Percentiles rank a stretch among this genome's conserved stretches.
Evolutionary conservation across 2,113 vertebrate species (phyloP).

Genomic region (Taurulus bubalis): DNA sequence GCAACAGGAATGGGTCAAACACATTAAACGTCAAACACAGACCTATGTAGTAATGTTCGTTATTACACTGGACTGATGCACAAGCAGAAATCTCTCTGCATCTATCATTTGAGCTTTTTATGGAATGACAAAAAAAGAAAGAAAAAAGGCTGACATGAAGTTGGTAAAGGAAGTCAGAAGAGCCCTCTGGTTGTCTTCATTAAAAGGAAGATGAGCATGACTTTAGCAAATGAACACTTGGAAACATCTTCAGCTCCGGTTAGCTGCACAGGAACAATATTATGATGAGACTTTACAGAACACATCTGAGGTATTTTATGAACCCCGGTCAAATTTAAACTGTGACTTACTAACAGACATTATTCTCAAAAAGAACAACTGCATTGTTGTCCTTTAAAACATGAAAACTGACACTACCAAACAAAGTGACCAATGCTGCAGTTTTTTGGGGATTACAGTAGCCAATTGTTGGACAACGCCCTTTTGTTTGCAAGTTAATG

Average conservation of each 20-base stretch:
- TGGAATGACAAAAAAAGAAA: slow-evolving; percentile 37
- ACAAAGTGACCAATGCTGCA: not conserved
- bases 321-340: not conserved
- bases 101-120: not conserved
- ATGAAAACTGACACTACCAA: too few relatives aligned
- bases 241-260: slow-evolving; percentile 13
- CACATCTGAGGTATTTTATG: not conserved
- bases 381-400: not conserved
- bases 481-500: not conserved
- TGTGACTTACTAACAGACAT: not conserved
- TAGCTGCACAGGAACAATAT: not conserved
- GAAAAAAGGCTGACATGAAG: not conserved
- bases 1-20: slow-evolving; percentile 14
- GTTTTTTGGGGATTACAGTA: not conserved
- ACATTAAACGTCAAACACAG: slow-evolving; percentile 4
- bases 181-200: not conserved
- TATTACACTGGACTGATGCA: slow-evolving; percentile 15
- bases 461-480: slow-evolving; percentile 8
- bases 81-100: not conserved
- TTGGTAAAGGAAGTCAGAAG: not conserved
- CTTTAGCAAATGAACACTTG: slow-evolving; percentile 34
- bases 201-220: not conserved
- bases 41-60: not conserved
- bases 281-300: not conserved
- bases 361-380: not conserved